Percentiles rank a stretch among this genome's conserved stretches.
These are phyloP conservation scores for Selenia dentaria DNA, from an alignment of 2,888 invertebrate species.

Conservation along the genomic window DNA sequence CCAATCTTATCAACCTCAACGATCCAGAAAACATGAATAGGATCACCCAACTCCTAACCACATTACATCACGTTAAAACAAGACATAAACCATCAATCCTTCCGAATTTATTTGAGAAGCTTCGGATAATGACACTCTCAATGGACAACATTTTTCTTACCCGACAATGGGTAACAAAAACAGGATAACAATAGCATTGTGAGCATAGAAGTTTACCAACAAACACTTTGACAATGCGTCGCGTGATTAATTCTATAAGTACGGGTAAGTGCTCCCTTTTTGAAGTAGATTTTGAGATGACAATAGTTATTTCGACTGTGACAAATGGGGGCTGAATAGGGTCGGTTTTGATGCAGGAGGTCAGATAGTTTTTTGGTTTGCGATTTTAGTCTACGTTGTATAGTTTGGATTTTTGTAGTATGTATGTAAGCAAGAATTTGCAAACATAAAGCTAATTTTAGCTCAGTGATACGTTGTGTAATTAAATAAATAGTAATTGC, in stretches of 20 bases:
- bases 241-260: slow-evolving; percentile 78
- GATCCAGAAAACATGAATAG: too few relatives aligned
- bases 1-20: too few relatives aligned
- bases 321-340: slow-evolving; percentile 27
- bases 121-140: slow-evolving; percentile 38
- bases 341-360: slow-evolving; percentile 13
- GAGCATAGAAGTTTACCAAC: slow-evolving; percentile 74
- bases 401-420: neutral
- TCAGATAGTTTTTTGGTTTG: slow-evolving; percentile 12
- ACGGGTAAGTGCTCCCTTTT: slow-evolving; percentile 62
- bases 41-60: neutral
- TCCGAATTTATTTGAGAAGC: slow-evolving; percentile 64
- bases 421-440: too few relatives aligned
- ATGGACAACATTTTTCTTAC: slow-evolving; percentile 49
- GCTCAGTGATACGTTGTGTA: too few relatives aligned
- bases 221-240: slow-evolving; percentile 61
- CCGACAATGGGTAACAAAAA: slow-evolving; percentile 12
- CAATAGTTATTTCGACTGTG: slow-evolving; percentile 31
- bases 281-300: slow-evolving; percentile 33
- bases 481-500: too few relatives aligned
- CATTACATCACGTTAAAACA: slow-evolving; percentile 36
- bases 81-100: slow-evolving; percentile 61
- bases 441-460: too few relatives aligned
- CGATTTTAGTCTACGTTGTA: neutral
- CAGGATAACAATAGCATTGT: slow-evolving; percentile 56